Conservation (phyloP, 2,797 vertebrate genomes). For the Decapterus maruadsi region DNA sequence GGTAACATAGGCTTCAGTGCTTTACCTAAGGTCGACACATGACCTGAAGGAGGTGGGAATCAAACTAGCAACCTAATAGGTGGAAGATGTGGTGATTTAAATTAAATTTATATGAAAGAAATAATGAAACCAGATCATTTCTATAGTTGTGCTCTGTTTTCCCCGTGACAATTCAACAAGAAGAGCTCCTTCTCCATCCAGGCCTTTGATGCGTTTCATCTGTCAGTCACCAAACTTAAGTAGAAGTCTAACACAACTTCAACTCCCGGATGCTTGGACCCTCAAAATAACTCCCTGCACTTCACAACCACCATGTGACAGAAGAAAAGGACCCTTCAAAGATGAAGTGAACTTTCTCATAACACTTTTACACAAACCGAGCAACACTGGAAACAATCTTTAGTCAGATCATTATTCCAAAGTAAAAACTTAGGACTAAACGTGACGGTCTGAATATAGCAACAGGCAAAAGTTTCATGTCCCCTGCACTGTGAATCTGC, state of each 20-base stretch:
- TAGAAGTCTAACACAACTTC: background rate
- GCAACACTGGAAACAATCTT: conserved; percentile 3
- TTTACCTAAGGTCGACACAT: too few relatives aligned
- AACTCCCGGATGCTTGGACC: background rate
- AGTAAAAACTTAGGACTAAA: conserved; percentile 32
- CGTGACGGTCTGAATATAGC: conserved; percentile 36
- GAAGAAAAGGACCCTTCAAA: conserved; percentile 3
- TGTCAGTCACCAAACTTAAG: background rate
- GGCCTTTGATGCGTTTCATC: background rate
- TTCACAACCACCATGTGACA: background rate
- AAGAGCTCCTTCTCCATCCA: background rate
- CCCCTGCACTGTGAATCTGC: conserved; percentile 34
- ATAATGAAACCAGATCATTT: background rate
- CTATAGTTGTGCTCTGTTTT: background rate
- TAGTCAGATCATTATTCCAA: conserved; percentile 16
- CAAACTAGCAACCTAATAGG: too few relatives aligned
- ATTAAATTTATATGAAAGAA: background rate
- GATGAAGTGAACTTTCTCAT: background rate
- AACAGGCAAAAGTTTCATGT: conserved; percentile 41
- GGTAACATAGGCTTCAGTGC: too few relatives aligned
- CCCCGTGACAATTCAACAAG: background rate
- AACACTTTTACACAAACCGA: background rate
- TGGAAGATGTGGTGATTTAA: background rate
- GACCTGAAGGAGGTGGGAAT: too few relatives aligned
- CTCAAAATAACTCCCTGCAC: background rate